Evolutionary conservation across 2,113 vertebrate genomes (phyloP).

Genomic region (Speoplatyrhinus poulsoni): DNA sequence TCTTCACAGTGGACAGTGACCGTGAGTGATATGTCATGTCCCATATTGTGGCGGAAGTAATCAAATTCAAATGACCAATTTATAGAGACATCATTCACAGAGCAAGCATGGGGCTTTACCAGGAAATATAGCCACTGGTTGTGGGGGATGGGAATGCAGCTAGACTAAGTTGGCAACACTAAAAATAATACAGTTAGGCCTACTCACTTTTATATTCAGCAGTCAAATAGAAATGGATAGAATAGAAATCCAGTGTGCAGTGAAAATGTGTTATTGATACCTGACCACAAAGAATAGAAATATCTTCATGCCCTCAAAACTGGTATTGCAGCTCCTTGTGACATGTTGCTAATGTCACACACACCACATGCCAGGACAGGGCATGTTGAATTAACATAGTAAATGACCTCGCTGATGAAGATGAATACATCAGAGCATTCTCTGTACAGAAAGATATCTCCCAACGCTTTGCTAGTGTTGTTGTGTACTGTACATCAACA

Average conservation of each 20-base stretch:
- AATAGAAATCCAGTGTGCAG: conserved; percentile 7
- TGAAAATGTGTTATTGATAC: not conserved
- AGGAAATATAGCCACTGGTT: conserved; percentile 33
- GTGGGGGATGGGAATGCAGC: conserved; percentile 13
- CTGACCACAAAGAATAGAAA: no score
- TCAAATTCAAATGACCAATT: conserved; percentile 53
- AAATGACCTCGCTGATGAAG: not conserved
- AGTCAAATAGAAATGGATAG: conserved; percentile 17
- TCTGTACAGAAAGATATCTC: not conserved
- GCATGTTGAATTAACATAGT: not conserved
- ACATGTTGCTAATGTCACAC: no score
- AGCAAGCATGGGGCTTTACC: conserved; percentile 36
- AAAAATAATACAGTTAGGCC: no score
- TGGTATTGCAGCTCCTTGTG: no score
- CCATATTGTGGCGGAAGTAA: conserved; percentile 26
- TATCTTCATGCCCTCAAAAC: no score
- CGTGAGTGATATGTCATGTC: not conserved
- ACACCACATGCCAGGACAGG: no score
- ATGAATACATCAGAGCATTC: no score
- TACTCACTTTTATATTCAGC: no score
- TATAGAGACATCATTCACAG: conserved; percentile 25
- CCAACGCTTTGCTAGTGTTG: not conserved
- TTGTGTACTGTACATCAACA: not conserved
- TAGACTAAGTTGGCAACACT: not conserved
- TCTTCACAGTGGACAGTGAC: not conserved